Conservation (phyloP, 2,888 invertebrate species). For the Drosophila paucipuncta region DNA sequence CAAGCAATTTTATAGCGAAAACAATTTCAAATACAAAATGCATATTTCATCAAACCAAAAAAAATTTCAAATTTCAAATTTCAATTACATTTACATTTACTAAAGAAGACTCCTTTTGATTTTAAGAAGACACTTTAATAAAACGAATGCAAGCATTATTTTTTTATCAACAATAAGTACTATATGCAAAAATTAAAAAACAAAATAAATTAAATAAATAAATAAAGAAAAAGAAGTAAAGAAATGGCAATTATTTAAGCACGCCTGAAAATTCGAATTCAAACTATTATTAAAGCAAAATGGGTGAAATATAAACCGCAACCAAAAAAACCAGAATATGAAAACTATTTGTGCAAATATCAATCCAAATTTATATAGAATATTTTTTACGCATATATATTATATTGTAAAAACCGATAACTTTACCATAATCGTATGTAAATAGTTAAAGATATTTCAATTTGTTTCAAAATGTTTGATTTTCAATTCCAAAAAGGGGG, state of each 20-base stretch:
- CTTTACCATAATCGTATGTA: constrained; percentile 65
- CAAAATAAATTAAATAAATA: constrained; percentile 7
- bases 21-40: constrained; percentile 32
- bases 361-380: constrained; percentile 70
- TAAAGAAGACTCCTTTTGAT: constrained; percentile 56
- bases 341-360: constrained; percentile 67
- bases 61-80: background rate
- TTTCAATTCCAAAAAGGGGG: constrained; percentile 23
- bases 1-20: constrained; percentile 53
- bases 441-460: constrained; percentile 65
- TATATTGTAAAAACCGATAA: constrained; percentile 66
- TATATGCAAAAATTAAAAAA: constrained; percentile 37
- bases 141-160: constrained; percentile 47
- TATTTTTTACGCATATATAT: constrained; percentile 73
- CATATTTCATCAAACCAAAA: constrained; percentile 30
- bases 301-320: constrained; percentile 50
- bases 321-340: constrained; percentile 32
- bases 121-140: constrained; percentile 56
- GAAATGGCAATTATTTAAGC: constrained; percentile 50
- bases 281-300: constrained; percentile 49
- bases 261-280: constrained; percentile 63
- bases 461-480: constrained; percentile 42
- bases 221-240: constrained; percentile 6
- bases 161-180: constrained; percentile 30
- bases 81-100: constrained; percentile 38